Evolutionary conservation across 2,888 invertebrate genomes (phyloP), one percentile per base, ranked within the genome.

Genomic region (Papilio protenor): DNA sequence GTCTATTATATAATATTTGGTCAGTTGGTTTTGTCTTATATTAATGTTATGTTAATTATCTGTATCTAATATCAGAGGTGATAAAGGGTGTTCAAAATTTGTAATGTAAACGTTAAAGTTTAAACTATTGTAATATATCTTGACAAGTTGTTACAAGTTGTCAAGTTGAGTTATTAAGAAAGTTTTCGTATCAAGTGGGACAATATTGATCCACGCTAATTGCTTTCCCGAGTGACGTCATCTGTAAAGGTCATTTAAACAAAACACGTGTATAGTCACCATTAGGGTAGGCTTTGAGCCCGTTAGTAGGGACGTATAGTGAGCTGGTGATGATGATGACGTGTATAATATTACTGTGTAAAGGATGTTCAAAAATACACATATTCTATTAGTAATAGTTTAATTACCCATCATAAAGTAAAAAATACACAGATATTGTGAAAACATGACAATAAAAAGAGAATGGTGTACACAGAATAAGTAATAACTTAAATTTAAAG

Each of bases 141-240:
- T 23, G 59, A 59, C 27, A 61, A 61, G 1, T 27, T 23, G 23
- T 18, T 14, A 11, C 23, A 61, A 23, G 23, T 40, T 70, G 11
- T 27, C 40, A 40, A 45, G 64, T 55, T 64, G 40, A 73, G 33
- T 75, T 75, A 75, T 75, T 52, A 33, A 33, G 27, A 66, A 66
- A 75, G 75, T 75, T 66, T 47, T 59, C 49, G 52, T 21, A 66
- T 66, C 40, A 64, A 75, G 49, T 66, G 64, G 52, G 27, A 66
- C 64, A 75, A 75, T 75, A 75, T 75, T 75, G 75, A 66, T 75
- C 40, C 52, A 55, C 66, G 27, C 49, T 66, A 75, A 75, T 66
- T 75, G 16, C 52, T 75, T 52, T 75, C 33, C 12, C 47, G 16
- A 66, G 49, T 52, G n/a, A 49, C 27, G n/a, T 14, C 33, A 66